Base-by-base conservation (phyloP, 2,113 vertebrate genomes). In the Cathartes aura region DNA sequence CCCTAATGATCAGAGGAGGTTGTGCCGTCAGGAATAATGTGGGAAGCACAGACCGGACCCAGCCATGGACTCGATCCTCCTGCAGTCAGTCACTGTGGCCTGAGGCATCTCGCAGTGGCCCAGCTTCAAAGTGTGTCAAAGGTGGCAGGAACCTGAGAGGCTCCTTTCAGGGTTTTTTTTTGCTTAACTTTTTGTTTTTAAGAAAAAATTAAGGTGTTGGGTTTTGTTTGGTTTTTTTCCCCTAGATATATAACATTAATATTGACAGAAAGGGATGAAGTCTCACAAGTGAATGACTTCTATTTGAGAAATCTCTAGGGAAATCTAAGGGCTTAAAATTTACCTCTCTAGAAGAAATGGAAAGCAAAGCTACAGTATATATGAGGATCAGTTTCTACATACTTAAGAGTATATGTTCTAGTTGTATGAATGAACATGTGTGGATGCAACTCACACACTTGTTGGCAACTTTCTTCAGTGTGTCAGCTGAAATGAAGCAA, bases 181-280 rank as follows among this genome's bases (percentile, higher is more conserved):
- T 63, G 5, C 27, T 91, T 48, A 63, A 80, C 3, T 81, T 82
- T 2, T 7, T 16, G 3, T 36, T 91, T 76, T 56, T 58, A 67
- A 59, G 52, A 55, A 50, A 92, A 90, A 84, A 52, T 9, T 8
- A 20, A 42, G 4, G 2, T 34, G 7, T 0, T 50, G 21, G 0
- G 8, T 47, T 86, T 86, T 42, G 2, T 16, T 52, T 53, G 2
- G 0, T 15, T 52, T 32, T 47, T 34, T 0, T 5, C 2, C 30
- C 22, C 14, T 24, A 32, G 16, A n/a, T 40, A 74, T 82, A 71
- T 11, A 60, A 11, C 26, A 38, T n/a, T 50, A 63, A 50, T 21
- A 27, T 32, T 47, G 8, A 47, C 36, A 47, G 60, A 89, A 86
- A 48, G 14, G 9, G 12, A 71, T 67, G 8, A 53, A 47, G 19